Evolutionary conservation across 1,140 invertebrate genomes (phyloP).

Genomic region (Pararge aegeria): DNA sequence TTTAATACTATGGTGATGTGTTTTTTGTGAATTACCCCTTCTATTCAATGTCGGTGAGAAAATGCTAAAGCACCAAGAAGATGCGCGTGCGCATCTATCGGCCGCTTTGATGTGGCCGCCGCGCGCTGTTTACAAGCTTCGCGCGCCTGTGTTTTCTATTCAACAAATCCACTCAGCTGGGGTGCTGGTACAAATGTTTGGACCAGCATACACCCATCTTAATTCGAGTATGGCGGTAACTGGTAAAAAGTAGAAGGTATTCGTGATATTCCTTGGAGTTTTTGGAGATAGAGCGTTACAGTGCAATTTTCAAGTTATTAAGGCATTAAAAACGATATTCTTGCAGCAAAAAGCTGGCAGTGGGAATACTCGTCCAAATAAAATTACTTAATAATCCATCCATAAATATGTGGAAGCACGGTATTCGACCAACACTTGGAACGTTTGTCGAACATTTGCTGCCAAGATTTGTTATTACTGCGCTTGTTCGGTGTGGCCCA

Average conservation of each 20-base stretch:
- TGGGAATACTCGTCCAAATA: not conserved
- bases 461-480: conserved; percentile 48
- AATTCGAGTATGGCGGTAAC: not conserved
- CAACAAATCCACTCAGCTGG: conserved; percentile 53
- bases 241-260: not conserved
- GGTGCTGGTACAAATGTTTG: conserved; percentile 19
- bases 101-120: conserved; percentile 62
- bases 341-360: too few species aligned
- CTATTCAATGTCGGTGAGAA: not conserved
- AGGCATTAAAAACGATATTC: too few species aligned
- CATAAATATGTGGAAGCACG: not conserved
- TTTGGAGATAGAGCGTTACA: too few species aligned
- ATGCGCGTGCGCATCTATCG: conserved; percentile 18
- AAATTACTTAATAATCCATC: not conserved
- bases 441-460: conserved; percentile 31
- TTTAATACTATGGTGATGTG: too few species aligned
- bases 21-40: too few species aligned
- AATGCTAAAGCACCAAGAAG: conserved; percentile 21
- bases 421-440: not conserved
- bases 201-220: conserved; percentile 40
- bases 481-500: conserved; percentile 49
- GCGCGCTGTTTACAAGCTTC: conserved; percentile 53
- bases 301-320: too few species aligned
- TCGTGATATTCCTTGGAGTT: too few species aligned
- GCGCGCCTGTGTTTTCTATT: conserved; percentile 59